Conservation (phyloP, 2,113 vertebrate genomes). For the Eretmochelys imbricata region DNA sequence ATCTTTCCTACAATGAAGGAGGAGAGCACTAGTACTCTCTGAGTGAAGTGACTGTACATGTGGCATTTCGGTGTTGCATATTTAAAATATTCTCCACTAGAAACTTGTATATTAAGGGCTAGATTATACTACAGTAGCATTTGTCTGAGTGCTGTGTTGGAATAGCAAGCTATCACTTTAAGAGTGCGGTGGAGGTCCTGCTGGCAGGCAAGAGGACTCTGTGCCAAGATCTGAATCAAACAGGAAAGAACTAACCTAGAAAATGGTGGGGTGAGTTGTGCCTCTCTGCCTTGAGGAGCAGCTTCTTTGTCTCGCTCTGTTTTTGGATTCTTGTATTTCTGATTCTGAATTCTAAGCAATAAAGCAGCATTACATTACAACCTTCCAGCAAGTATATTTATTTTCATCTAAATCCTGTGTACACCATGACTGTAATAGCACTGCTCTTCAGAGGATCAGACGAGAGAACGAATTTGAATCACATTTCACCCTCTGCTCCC, state of each 20-base stretch:
- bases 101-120: constrained; percentile 46
- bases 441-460: background rate
- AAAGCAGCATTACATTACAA: background rate
- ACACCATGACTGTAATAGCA: background rate
- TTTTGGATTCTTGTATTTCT: background rate
- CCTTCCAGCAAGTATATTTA: background rate
- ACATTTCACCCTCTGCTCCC: background rate
- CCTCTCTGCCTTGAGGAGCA: background rate
- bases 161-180: background rate
- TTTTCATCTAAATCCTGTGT: background rate
- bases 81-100: constrained; percentile 37
- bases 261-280: background rate
- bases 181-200: background rate
- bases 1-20: constrained; percentile 37
- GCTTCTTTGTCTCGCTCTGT: background rate
- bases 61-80: constrained; percentile 56
- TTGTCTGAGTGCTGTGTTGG: background rate
- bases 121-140: background rate
- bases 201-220: background rate
- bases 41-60: constrained; percentile 47
- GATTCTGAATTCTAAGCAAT: background rate
- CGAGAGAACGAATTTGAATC: background rate
- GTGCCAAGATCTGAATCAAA: background rate
- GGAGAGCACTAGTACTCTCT: constrained; percentile 9
- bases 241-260: background rate